Evolutionary conservation across 2,113 vertebrate genomes (phyloP).

Genomic region (Microcebus jonahi): DNA sequence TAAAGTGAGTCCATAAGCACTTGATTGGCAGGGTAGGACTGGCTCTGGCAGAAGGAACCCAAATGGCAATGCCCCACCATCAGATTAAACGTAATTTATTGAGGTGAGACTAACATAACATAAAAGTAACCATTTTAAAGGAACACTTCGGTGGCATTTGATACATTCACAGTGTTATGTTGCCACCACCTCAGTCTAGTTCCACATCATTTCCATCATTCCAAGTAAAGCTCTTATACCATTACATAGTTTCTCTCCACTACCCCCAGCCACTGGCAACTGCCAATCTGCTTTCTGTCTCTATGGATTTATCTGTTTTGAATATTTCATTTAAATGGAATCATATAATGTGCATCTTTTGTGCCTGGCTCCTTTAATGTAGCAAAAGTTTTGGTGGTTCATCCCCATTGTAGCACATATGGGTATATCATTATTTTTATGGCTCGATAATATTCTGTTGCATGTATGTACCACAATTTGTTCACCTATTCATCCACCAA

Average conservation of each 20-base stretch:
- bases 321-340: background rate
- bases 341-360: background rate
- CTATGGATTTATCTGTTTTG: background rate
- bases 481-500: no score
- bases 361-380: no score
- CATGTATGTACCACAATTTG: background rate
- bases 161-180: background rate
- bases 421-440: background rate
- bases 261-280: background rate
- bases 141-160: background rate
- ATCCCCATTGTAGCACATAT: no score
- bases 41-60: background rate
- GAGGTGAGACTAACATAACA: background rate
- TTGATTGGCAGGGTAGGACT: background rate
- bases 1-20: background rate
- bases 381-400: background rate
- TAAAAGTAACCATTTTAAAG: background rate
- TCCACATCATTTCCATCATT: background rate
- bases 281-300: background rate
- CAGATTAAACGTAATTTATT: background rate
- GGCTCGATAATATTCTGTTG: no score
- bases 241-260: background rate
- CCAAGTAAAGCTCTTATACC: background rate
- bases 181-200: background rate
- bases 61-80: background rate